Base-by-base conservation (phyloP, 92 coral and sea anemone species). In the Porites evermanni region DNA sequence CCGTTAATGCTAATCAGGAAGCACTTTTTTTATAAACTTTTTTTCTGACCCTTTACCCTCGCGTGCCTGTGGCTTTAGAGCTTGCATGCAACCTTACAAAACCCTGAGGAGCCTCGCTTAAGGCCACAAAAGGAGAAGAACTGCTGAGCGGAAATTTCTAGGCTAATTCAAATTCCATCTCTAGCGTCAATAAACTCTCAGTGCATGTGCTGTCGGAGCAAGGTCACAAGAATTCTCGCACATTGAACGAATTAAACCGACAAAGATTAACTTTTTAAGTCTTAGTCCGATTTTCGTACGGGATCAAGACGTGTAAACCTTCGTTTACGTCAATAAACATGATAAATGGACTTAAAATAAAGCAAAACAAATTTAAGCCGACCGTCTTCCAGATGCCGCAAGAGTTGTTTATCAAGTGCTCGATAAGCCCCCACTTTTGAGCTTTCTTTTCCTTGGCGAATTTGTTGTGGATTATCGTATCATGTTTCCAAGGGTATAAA, bases 121-220 rank as follows among this genome's bases (percentile, higher is more conserved):
- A 67, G 32, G 32, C 32, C 3, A 38, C 17, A 9, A 56, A 9
- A 16, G 5, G 12, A 32, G n/a, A 14, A 32, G 18, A 70, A 4
- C 6, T 13, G 58, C 20, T 63, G 59, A 63, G 58, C 81, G 70
- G 81, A 78, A 63, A 78, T 78, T 63, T 78, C 24, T 61, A 12
- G 69, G 58, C 58, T 78, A 58, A 63, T 18, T 70, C 2, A 65
- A 29, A 77, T 77, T 77, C 81, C 69, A 60, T 18, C 70, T 61
- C 21, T 3, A 61, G 3, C 26, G 2, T 38, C 0, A 14, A 76
- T 76, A 61, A 38, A 38, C 70, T 63, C 18, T n/a, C 54, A 50
- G 70, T 21, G 11, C 17, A 16, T 8, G 23, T 26, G 53, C 12
- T 54, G 24, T 8, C 19, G 16, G 53, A 38, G 47, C 47, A 38